A percentile compares a stretch with the other conserved stretches of the same genome.
phyloP scores from a whole-genome alignment of 1,140 invertebrate species.

The Cyphomyrmex costatus region DNA sequence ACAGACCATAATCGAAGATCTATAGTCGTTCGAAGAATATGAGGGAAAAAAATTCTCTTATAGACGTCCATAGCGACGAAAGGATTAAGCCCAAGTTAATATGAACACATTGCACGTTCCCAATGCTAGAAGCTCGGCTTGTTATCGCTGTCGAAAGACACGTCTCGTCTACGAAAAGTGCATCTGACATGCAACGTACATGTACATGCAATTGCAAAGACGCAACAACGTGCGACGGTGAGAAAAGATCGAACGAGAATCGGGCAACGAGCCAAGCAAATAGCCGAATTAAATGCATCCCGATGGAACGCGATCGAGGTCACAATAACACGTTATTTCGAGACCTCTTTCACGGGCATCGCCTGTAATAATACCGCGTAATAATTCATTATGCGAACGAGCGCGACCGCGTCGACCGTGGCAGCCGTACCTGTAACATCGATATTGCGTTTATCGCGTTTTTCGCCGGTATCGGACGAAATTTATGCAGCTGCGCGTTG shows the following conservation, averaged over 20 bases:
- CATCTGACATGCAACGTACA: neutral
- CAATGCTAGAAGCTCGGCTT: neutral
- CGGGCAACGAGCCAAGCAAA: slow-evolving; percentile 68
- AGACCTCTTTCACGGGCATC: slow-evolving; percentile 67
- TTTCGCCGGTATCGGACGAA: slow-evolving; percentile 25
- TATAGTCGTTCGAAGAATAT: neutral
- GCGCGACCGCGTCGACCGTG: neutral
- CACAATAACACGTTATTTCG: slow-evolving; percentile 66
- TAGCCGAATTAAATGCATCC: slow-evolving; percentile 10
- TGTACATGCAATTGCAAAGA: neutral
- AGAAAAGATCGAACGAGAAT: slow-evolving; percentile 62
- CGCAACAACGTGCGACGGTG: slow-evolving; percentile 33
- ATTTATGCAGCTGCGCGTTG: slow-evolving; percentile 40
- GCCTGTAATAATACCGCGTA: slow-evolving; percentile 52
- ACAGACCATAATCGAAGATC: neutral
- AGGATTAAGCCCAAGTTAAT: slow-evolving; percentile 10
- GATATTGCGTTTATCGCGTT: slow-evolving; percentile 19
- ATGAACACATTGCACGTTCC: neutral
- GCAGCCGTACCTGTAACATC: neutral
- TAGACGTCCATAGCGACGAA: neutral
- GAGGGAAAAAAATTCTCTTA: slow-evolving; percentile 1
- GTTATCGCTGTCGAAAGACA: slow-evolving; percentile 25
- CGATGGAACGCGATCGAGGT: slow-evolving; percentile 63
- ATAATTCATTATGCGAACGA: slow-evolving; percentile 63
- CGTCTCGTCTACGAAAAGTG: slow-evolving; percentile 9